Conservation (phyloP, 2,113 vertebrate genomes). For the Isurus oxyrinchus region DNA sequence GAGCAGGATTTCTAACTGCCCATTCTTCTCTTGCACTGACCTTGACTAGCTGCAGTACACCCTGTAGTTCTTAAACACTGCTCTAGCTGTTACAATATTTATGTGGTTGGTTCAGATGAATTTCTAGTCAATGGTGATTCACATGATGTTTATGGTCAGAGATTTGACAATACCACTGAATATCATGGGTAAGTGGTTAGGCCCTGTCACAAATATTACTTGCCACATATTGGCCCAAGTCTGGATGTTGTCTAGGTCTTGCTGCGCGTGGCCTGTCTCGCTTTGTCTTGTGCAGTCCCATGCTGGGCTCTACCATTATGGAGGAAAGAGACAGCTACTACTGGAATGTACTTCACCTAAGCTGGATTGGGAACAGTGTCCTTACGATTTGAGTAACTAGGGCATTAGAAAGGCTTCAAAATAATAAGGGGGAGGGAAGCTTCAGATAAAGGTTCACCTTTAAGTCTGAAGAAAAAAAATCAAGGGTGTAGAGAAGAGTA, state of each 20-base stretch:
- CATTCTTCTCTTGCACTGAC: too few relatives aligned
- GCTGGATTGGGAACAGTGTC: too few relatives aligned
- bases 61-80: too few relatives aligned
- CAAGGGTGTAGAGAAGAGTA: not conserved
- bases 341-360: too few relatives aligned
- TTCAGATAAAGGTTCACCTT: not conserved
- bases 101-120: not conserved
- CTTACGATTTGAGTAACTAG: not conserved
- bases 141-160: not conserved
- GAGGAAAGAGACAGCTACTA: not conserved
- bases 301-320: not conserved
- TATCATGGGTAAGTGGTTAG: too few relatives aligned
- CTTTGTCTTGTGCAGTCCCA: not conserved
- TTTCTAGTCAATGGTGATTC: not conserved
- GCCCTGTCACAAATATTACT: not conserved
- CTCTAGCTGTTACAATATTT: not conserved
- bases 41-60: too few relatives aligned
- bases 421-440: not conserved
- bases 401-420: not conserved
- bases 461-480: not conserved
- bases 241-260: too few relatives aligned
- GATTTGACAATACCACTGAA: not conserved
- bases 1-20: too few relatives aligned
- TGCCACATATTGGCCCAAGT: not conserved
- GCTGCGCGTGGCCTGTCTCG: not conserved